Evolutionary conservation across 2,797 vertebrate species (phyloP).

Genomic region (Catharus ustulatus): DNA sequence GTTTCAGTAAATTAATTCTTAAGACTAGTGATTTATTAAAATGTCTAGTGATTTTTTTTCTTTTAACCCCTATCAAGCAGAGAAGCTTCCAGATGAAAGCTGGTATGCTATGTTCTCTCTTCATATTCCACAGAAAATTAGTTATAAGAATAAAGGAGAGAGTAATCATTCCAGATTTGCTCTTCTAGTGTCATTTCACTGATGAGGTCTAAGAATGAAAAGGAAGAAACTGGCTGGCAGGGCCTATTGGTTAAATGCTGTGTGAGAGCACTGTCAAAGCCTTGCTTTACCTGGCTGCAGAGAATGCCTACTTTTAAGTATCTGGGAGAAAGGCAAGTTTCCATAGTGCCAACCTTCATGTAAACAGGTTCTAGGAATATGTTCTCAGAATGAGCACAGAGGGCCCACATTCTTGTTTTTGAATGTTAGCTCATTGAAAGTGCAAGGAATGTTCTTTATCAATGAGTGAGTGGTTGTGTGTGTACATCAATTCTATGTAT

Average conservation of each 20-base stretch:
- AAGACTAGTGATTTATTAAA: background rate
- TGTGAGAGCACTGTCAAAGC: background rate
- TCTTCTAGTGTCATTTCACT: background rate
- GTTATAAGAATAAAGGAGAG: background rate
- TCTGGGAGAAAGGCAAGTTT: background rate
- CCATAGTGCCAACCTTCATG: accelerated
- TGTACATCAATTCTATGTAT: background rate
- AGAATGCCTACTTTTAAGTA: background rate
- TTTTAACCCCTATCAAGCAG: background rate
- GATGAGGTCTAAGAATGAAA: background rate
- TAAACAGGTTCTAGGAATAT: background rate
- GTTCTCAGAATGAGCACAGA: background rate
- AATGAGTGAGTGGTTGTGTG: background rate
- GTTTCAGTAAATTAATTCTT: background rate
- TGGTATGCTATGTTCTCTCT: background rate
- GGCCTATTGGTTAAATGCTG: background rate
- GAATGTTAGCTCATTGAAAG: background rate
- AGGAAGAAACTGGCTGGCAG: background rate
- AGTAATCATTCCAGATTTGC: background rate
- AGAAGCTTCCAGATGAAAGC: background rate
- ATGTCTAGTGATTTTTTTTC: background rate
- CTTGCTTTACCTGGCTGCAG: background rate
- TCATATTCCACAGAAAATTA: background rate
- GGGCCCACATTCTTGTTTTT: background rate
- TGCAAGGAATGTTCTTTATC: background rate